Evolutionary conservation across 2,113 vertebrate species (phyloP).

Genomic region (Prunella himalayana): DNA sequence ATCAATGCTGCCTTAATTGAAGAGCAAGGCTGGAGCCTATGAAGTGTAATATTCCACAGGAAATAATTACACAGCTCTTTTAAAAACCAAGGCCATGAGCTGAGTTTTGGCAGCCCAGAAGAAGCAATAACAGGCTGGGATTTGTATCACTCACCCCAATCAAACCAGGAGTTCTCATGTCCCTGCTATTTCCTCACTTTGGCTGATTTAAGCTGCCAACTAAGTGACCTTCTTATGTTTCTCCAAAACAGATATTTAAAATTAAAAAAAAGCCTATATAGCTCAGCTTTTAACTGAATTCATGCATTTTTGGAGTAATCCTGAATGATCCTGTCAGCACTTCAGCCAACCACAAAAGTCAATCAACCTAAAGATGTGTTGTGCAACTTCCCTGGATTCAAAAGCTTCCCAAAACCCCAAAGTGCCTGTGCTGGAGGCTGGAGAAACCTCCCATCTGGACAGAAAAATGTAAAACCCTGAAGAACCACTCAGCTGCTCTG

Average conservation of each 20-base stretch:
- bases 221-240: not conserved
- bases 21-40: not conserved
- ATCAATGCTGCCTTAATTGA: not conserved
- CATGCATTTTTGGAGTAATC: not conserved
- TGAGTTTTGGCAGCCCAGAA: slow-evolving; percentile 12
- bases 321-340: slow-evolving; percentile 34
- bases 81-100: not conserved
- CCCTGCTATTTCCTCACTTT: slow-evolving; percentile 19
- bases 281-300: not conserved
- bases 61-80: not conserved
- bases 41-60: not conserved
- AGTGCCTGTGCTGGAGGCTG: not conserved
- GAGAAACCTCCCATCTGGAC: slow-evolving; percentile 58
- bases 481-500: slow-evolving; percentile 38
- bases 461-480: slow-evolving; percentile 51
- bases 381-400: not conserved
- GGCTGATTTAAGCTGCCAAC: slow-evolving; percentile 16
- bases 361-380: not conserved
- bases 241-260: not conserved
- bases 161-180: not conserved
- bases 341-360: slow-evolving; percentile 31
- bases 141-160: not conserved
- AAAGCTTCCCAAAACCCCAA: not conserved
- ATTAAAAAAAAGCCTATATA: not conserved
- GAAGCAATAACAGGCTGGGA: not conserved